Evolutionary conservation across 2,113 vertebrate species (phyloP).

Genomic region (Centropristis striata): DNA sequence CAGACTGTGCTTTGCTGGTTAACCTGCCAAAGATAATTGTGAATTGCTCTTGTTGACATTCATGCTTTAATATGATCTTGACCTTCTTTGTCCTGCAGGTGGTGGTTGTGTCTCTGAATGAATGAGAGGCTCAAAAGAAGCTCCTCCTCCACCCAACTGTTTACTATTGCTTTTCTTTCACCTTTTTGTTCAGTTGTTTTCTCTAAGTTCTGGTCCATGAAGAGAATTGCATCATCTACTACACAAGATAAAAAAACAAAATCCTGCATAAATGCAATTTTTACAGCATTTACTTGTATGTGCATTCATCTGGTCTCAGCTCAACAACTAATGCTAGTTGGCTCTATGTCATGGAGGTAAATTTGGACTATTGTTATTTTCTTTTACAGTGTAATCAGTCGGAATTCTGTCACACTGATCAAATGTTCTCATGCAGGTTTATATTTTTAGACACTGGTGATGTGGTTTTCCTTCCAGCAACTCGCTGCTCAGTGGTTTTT

Average conservation of each 20-base stretch:
- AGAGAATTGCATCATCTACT: background rate
- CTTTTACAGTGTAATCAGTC: background rate
- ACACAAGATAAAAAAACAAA: background rate
- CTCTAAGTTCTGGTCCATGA: background rate
- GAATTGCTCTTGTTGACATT: too few relatives aligned
- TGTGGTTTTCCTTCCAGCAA: background rate
- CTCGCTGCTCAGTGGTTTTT: background rate
- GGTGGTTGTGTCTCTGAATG: background rate
- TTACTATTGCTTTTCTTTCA: too few relatives aligned
- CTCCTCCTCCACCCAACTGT: too few relatives aligned
- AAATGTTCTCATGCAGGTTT: background rate
- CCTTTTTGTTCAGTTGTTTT: background rate
- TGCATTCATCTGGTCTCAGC: background rate
- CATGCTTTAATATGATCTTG: background rate
- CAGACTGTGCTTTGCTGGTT: too few relatives aligned
- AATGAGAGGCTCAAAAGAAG: background rate
- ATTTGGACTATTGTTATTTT: background rate
- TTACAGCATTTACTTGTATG: background rate
- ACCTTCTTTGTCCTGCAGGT: background rate
- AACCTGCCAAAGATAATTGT: too few relatives aligned
- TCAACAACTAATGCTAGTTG: background rate
- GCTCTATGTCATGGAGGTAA: background rate
- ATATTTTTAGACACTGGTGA: background rate
- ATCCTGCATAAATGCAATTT: background rate
- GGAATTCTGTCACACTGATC: background rate